Base-by-base conservation (phyloP, 1,140 invertebrate genomes). In the Platyscapa corneri region DNA sequence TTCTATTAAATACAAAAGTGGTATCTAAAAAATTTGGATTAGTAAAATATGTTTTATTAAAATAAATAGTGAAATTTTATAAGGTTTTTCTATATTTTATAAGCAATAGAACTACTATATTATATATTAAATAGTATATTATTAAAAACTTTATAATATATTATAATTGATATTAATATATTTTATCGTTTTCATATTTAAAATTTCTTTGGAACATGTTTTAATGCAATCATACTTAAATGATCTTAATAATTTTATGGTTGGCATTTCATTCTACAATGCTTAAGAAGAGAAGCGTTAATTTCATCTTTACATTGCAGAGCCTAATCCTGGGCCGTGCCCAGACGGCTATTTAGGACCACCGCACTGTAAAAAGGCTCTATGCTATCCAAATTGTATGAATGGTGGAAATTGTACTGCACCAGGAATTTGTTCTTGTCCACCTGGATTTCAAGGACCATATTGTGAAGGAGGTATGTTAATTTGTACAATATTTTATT, bases 371-470 rank as follows among this genome's bases (percentile, higher is more conserved):
- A 95, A 96, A 88, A 97, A 96, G 86, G 97, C 97, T 34, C 94
- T 98, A 8, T 98, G 98, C 90, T 98, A 98, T 94, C 97, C 98
- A 60, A 96, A 97, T 90, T 98, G 98, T 90, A 96, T 98, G 95
- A 98, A 98, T 91, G 97, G 97, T 6, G 98, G 97, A 1, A 97
- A 96, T 89, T 98, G 98, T 91, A 97, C 97, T 42, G 96, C 97
- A 23, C 97, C 97, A 18, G 97, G 97, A 18, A 93, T 96, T 0
- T 98, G 97, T 90, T 96, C 96, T 77, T 98, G 97, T 91, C 96
- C 96, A 32, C 94, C 95, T 42, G 97, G 97, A 37, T 98, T 97
- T 94, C 97, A 98, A 93, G 97, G 97, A 67, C 94, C 96, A n/a
- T 96, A 98, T 90, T 98, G 97, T 91, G 97, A 98, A 95, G 97